Evolutionary conservation across 2,797 vertebrate genomes (phyloP).

Genomic region (Dromococcyx pavoninus): DNA sequence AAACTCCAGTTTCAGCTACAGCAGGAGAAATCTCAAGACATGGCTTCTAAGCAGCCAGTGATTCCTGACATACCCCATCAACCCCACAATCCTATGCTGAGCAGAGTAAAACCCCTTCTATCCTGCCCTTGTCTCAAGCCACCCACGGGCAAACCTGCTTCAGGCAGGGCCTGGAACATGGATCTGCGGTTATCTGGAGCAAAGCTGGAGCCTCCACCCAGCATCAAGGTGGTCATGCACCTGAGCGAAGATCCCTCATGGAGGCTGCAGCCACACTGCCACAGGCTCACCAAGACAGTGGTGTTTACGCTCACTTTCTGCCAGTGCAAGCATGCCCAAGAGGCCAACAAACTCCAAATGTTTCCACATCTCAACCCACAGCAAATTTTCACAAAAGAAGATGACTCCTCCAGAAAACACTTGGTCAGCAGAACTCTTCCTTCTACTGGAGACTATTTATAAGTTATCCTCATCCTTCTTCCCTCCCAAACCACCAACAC

Average conservation of each 20-base stretch:
- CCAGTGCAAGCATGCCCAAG: background rate
- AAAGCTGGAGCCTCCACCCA: background rate
- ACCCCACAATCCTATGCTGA: fast-evolving
- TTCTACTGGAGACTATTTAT: background rate
- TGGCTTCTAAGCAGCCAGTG: fast-evolving
- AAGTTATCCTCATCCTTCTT: background rate
- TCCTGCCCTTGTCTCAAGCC: background rate
- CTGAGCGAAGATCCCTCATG: fast-evolving
- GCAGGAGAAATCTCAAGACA: background rate
- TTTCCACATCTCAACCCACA: background rate
- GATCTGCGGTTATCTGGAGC: fast-evolving
- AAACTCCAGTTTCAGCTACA: background rate
- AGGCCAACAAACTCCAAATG: background rate
- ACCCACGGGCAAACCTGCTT: background rate
- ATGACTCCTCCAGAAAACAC: background rate
- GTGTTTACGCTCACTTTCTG: background rate
- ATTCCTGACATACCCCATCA: background rate
- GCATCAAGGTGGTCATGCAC: background rate
- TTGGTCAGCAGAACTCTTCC: background rate
- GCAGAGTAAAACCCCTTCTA: background rate
- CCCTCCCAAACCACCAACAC: background rate
- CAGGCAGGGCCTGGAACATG: background rate
- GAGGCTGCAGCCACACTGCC: background rate
- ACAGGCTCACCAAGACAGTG: fast-evolving
- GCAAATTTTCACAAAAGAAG: background rate